Conservation (phyloP, 2,888 invertebrate species). For the Trichacis sp. region DNA sequence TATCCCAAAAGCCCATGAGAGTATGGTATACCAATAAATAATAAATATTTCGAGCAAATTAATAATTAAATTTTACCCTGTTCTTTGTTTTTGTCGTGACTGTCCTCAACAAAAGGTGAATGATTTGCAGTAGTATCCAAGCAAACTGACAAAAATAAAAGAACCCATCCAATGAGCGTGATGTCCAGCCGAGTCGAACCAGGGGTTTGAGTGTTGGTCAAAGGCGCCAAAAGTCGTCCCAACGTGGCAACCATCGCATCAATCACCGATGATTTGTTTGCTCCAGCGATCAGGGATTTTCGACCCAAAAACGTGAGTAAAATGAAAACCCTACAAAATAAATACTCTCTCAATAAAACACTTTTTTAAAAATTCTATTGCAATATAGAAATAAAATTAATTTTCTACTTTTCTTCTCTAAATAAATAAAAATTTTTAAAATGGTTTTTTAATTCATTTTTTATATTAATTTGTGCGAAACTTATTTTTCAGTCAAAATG, state of each 20-base stretch:
- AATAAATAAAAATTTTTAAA: no score
- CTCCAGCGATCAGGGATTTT: conserved; percentile 71
- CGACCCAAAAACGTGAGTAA: conserved; percentile 88
- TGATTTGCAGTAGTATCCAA: conserved; percentile 70
- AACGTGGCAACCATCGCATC: conserved; percentile 75
- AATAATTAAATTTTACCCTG: conserved; percentile 53
- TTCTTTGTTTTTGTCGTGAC: conserved; percentile 63
- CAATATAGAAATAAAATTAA: no score
- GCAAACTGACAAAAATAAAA: conserved; percentile 81
- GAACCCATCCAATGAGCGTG: conserved; percentile 77
- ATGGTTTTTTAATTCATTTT: no score
- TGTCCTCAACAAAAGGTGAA: conserved; percentile 55
- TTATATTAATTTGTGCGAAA: no score
- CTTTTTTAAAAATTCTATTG: no score
- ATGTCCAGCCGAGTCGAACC: conserved; percentile 57
- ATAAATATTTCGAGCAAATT: conserved; percentile 3
- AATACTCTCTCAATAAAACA: no score
- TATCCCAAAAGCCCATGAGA: no score
- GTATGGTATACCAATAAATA: no score
- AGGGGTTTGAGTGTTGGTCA: conserved; percentile 58
- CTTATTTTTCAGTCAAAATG: no score
- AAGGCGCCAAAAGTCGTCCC: conserved; percentile 73
- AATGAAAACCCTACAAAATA: conserved; percentile 88
- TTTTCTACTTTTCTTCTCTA: no score
- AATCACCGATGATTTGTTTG: conserved; percentile 75